Percentiles rank a stretch among this genome's conserved stretches.
phyloP scores from a whole-genome alignment of 1,140 invertebrate species.

The Trachymyrmex cornetzi region DNA sequence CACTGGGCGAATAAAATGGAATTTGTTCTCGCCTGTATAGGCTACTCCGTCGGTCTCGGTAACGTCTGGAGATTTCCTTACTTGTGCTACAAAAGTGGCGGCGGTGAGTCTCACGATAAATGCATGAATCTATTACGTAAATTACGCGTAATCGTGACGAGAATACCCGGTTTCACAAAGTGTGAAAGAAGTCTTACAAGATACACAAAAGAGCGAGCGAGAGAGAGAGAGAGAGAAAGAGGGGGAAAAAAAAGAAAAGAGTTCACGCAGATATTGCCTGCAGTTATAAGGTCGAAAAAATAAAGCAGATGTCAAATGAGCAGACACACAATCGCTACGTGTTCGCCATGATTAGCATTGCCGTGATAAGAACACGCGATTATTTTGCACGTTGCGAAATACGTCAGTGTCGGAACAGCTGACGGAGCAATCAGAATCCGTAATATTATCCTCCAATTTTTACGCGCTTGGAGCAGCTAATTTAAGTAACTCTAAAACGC shows the following conservation, averaged over 20 bases:
- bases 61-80: constrained; percentile 97
- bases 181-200: background rate
- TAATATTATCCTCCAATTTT: constrained; percentile 12
- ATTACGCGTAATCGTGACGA: constrained; percentile 11
- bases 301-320: constrained; percentile 48
- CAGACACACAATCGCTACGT: constrained; percentile 31
- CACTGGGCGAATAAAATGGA: constrained; percentile 96
- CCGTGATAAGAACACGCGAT: constrained; percentile 64
- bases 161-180: background rate
- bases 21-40: constrained; percentile 96
- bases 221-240: too few relatives aligned
- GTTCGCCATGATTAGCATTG: constrained; percentile 61
- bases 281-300: constrained; percentile 54
- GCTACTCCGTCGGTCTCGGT: constrained; percentile 96
- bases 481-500: background rate
- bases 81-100: constrained; percentile 94
- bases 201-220: background rate
- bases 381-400: constrained; percentile 41
- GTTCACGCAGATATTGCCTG: background rate
- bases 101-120: constrained; percentile 88
- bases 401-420: constrained; percentile 31
- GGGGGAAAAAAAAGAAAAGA: background rate
- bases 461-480: too few relatives aligned
- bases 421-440: background rate
- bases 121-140: constrained; percentile 10